Percentiles rank a stretch among this genome's conserved stretches.
These are phyloP conservation scores for Punctoribates punctum DNA, from an alignment of 2,888 invertebrate genomes.

Conservation along the genomic window DNA sequence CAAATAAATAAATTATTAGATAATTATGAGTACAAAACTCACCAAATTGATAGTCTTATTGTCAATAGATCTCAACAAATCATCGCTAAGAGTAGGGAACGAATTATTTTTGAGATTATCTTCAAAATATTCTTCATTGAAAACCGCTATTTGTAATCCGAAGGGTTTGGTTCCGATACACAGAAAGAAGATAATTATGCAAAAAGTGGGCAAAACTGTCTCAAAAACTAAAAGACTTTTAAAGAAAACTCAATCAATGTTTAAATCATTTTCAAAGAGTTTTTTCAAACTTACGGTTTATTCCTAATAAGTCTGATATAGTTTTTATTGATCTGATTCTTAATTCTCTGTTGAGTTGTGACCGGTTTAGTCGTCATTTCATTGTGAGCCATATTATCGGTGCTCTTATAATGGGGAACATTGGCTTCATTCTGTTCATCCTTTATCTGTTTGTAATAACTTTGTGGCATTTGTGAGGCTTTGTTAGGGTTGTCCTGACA, in stretches of 20 bases:
- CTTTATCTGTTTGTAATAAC: neutral
- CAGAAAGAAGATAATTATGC: conserved; percentile 42
- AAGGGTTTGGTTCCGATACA: conserved; percentile 41
- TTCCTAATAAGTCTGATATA: neutral
- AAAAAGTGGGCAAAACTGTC: neutral
- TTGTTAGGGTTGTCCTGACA: neutral
- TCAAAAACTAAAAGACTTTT: neutral
- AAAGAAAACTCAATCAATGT: neutral
- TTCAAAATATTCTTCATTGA: conserved; percentile 8
- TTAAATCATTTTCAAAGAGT: neutral
- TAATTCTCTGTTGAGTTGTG: neutral
- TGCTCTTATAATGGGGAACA: neutral
- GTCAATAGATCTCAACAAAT: neutral
- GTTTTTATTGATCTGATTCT: neutral
- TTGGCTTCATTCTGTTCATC: neutral
- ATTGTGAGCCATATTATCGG: neutral
- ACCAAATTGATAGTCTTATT: conserved; percentile 5
- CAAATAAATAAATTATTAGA: no score
- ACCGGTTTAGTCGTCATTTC: neutral
- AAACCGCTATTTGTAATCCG: conserved; percentile 41
- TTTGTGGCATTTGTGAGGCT: neutral
- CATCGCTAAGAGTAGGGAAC: neutral
- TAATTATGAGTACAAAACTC: conserved; percentile 58
- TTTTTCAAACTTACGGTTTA: neutral
- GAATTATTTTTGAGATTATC: neutral